Evolutionary conservation across 2,888 invertebrate species (phyloP).

Genomic region (Gastrophysa polygoni): DNA sequence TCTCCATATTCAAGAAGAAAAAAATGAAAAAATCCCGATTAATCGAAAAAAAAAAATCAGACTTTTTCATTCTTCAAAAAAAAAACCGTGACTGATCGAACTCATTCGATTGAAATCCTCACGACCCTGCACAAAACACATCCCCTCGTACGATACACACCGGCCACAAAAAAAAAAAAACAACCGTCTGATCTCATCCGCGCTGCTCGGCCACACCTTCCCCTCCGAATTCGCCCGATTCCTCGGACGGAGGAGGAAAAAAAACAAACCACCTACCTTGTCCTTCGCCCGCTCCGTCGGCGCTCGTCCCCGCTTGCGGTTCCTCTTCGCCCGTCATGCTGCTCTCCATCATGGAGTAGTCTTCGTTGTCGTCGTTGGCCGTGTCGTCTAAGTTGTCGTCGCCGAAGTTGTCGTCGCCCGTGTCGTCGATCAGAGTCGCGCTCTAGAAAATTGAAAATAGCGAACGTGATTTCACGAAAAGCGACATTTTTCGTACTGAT

Average conservation of each 20-base stretch:
- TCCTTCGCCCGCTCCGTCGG: constrained; percentile 53
- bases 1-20: no score
- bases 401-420: constrained; percentile 49
- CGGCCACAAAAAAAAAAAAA: background rate
- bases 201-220: constrained; percentile 25
- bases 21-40: no score
- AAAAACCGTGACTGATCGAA: no score
- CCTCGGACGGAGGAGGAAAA: no score
- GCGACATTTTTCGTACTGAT: no score
- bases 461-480: no score
- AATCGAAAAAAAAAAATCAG: no score
- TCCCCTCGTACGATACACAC: background rate
- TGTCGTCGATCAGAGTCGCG: constrained; percentile 43
- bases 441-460: constrained; percentile 1
- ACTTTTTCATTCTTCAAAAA: no score
- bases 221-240: background rate
- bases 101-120: no score
- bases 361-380: constrained; percentile 52
- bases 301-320: constrained; percentile 56
- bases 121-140: no score
- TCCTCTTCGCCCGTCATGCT: constrained; percentile 48
- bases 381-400: constrained; percentile 50
- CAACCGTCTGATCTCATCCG: background rate
- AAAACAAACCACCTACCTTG: constrained; percentile 55
- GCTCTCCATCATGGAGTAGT: constrained; percentile 54